Evolutionary conservation across 1,140 invertebrate genomes (phyloP).

Genomic region (Brachionus calyciflorus): DNA sequence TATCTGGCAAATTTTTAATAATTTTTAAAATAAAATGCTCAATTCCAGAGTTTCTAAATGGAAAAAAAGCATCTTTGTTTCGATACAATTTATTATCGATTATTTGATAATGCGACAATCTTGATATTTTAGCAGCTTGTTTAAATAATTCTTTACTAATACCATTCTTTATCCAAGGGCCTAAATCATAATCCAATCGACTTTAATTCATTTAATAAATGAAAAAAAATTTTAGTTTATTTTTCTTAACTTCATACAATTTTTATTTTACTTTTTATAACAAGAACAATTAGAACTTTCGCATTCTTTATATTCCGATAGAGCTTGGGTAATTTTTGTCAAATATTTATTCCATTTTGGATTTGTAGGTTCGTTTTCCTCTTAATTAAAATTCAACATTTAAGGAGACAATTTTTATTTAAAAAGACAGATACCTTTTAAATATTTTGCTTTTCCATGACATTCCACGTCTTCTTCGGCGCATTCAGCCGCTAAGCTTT

Average conservation of each 20-base stretch:
- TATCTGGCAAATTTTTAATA: constrained; percentile 70
- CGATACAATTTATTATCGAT: constrained; percentile 28
- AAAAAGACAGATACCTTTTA: background rate
- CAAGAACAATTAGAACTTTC: constrained; percentile 32
- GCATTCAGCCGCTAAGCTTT: background rate
- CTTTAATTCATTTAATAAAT: no score
- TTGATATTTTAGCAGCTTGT: background rate
- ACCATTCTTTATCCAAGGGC: constrained; percentile 2
- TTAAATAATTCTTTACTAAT: constrained; percentile 8
- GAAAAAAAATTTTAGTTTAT: background rate
- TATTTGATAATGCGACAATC: constrained; percentile 44
- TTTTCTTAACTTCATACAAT: background rate
- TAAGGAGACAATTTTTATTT: no score
- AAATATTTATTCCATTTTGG: constrained; percentile 53
- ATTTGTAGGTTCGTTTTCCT: background rate
- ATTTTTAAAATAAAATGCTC: constrained; percentile 76
- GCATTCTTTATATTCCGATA: constrained; percentile 50
- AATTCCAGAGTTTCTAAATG: constrained; percentile 76
- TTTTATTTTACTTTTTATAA: constrained; percentile 32
- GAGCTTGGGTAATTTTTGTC: constrained; percentile 51
- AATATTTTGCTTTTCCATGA: constrained; percentile 29
- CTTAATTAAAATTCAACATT: background rate
- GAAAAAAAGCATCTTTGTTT: constrained; percentile 32
- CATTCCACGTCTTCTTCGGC: background rate
- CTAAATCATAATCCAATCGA: background rate